These are phyloP conservation scores for Tragelaphus eurycerus DNA, from an alignment of 2,797 vertebrate genomes.

Conservation along the genomic window DNA sequence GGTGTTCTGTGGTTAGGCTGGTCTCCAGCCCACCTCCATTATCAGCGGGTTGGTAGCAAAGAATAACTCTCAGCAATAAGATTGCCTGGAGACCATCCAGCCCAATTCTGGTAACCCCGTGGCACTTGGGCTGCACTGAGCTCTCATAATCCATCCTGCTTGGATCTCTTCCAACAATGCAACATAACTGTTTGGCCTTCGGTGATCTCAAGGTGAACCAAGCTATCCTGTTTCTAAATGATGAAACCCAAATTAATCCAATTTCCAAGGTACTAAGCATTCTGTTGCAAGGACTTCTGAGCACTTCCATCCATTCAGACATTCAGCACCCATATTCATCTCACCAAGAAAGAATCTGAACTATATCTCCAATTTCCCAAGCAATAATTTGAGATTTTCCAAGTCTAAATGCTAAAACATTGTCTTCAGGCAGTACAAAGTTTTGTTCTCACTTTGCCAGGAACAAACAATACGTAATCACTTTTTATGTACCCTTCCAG, in stretches of 20 bases:
- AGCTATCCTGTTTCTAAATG: not conserved
- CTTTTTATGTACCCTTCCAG: conserved; percentile 9
- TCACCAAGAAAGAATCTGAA: conserved; percentile 40
- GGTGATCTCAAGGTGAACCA: conserved; percentile 36
- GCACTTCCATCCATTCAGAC: conserved; percentile 6
- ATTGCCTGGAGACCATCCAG: conserved; percentile 11
- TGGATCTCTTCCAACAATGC: not conserved
- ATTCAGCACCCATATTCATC: not conserved
- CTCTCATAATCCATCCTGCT: not conserved
- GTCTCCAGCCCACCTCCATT: conserved; percentile 37
- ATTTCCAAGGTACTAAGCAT: conserved; percentile 21
- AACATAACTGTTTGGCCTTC: not conserved
- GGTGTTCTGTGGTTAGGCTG: conserved; percentile 17
- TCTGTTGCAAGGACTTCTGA: conserved; percentile 15
- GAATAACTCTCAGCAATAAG: conserved; percentile 1
- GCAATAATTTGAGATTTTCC: conserved; percentile 27
- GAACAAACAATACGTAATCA: not conserved
- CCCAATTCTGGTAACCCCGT: not conserved
- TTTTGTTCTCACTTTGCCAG: conserved; percentile 1
- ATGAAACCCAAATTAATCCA: conserved; percentile 21
- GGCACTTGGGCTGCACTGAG: not conserved
- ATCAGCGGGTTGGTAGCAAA: conserved; percentile 17
- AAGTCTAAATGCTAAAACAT: conserved; percentile 21
- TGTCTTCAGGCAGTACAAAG: not conserved
- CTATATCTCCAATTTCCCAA: conserved; percentile 29